Conservation (phyloP, 2,888 invertebrate species). For the Apamea crenata region DNA sequence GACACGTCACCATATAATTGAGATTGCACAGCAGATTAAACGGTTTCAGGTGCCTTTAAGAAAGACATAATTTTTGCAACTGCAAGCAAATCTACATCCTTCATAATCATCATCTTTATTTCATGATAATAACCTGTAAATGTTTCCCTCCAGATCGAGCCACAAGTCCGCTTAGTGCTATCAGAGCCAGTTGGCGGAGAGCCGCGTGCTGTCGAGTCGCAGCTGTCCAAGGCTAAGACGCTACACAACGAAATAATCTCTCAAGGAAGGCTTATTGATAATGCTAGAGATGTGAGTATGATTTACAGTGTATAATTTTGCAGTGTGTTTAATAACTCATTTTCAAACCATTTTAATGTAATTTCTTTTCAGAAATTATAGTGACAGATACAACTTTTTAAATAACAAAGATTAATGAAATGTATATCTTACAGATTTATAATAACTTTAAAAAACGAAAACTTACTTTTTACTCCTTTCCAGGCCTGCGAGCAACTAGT, state of each 20-base stretch:
- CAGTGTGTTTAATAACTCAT: too few species aligned
- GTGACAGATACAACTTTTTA: too few species aligned
- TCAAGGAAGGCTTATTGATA: conserved; percentile 96
- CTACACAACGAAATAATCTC: conserved; percentile 96
- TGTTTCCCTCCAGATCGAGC: conserved; percentile 88
- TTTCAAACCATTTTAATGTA: too few species aligned
- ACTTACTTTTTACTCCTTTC: not conserved
- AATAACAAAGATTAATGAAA: not conserved
- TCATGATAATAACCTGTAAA: not conserved
- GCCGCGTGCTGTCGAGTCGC: conserved; percentile 96
- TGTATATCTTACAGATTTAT: not conserved
- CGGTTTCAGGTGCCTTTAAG: not conserved
- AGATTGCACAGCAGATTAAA: not conserved
- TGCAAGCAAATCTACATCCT: not conserved
- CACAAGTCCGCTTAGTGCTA: conserved; percentile 93
- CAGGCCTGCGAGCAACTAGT: conserved; percentile 91
- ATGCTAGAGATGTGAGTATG: conserved; percentile 92
- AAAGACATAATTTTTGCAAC: not conserved
- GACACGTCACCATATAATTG: not conserved
- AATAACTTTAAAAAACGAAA: not conserved
- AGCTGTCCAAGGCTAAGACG: conserved; percentile 95
- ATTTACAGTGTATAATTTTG: too few species aligned
- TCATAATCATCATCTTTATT: not conserved
- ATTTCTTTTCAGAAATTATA: too few species aligned
- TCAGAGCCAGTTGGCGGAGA: conserved; percentile 96